These are phyloP conservation scores for Xanthorhoe designata DNA, from an alignment of 2,888 invertebrate species.

Conservation along the genomic window DNA sequence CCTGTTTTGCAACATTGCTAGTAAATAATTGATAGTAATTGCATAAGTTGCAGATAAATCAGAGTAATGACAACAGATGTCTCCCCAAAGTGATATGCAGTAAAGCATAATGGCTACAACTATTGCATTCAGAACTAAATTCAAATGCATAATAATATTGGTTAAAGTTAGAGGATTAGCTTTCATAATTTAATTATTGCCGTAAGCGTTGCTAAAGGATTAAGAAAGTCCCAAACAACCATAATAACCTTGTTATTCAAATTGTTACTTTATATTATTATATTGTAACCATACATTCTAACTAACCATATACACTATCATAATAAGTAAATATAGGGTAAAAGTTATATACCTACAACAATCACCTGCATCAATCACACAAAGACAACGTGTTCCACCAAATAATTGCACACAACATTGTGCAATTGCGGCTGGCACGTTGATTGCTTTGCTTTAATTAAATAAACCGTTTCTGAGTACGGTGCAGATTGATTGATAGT, in stretches of 20 bases:
- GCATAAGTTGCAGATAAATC: neutral
- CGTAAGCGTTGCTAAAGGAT: too few species aligned
- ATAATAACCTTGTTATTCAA: too few species aligned
- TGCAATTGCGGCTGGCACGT: conserved; percentile 57
- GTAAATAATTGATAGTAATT: neutral
- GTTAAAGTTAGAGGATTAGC: too few species aligned
- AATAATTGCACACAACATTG: conserved; percentile 39
- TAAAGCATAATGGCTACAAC: neutral
- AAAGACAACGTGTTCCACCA: conserved; percentile 21
- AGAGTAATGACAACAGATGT: neutral
- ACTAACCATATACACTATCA: too few species aligned
- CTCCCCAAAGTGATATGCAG: neutral
- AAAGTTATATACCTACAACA: neutral
- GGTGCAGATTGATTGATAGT: conserved; percentile 27
- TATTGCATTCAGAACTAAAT: neutral
- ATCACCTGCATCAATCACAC: conserved; percentile 9
- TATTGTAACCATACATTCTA: too few species aligned
- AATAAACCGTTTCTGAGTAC: conserved; percentile 75
- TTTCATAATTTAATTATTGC: too few species aligned
- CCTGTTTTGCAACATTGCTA: conserved; percentile 14
- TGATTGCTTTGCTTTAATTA: conserved; percentile 76
- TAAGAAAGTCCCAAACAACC: too few species aligned
- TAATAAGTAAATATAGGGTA: neutral
- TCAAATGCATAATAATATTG: too few species aligned
- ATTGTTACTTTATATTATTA: too few species aligned